Evolutionary conservation across 2,113 vertebrate species (phyloP).

Genomic region (Mesitornis unicolor): DNA sequence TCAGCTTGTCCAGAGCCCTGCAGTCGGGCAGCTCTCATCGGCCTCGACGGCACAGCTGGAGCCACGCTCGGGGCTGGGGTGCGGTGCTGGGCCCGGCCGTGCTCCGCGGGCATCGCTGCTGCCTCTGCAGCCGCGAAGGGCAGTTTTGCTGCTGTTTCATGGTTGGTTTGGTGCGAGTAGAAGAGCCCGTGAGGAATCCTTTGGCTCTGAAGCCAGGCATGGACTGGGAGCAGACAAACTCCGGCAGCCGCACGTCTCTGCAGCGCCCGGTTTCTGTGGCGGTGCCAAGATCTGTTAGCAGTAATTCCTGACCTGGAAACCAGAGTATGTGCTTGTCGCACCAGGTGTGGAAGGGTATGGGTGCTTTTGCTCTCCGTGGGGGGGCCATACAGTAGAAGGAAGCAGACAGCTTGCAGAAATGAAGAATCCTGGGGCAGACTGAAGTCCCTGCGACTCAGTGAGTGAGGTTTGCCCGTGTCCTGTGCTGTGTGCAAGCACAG

Average conservation of each 20-base stretch:
- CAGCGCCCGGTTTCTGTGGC: background rate
- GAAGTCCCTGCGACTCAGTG: background rate
- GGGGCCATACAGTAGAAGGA: background rate
- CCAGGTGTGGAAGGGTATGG: background rate
- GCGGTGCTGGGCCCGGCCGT: rapidly evolving
- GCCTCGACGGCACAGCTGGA: rapidly evolving
- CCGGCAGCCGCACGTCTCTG: background rate
- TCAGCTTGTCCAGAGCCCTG: background rate
- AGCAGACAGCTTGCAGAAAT: background rate
- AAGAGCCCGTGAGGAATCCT: background rate
- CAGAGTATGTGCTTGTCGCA: background rate
- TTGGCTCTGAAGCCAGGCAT: background rate
- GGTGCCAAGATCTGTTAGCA: background rate
- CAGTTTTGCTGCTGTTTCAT: background rate
- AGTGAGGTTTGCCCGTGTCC: background rate
- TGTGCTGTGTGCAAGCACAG: rapidly evolving
- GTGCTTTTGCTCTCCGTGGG: background rate
- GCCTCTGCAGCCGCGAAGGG: background rate
- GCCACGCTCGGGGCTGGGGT: rapidly evolving
- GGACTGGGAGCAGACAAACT: background rate
- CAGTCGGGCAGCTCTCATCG: background rate
- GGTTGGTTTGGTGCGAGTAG: background rate
- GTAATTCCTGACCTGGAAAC: background rate
- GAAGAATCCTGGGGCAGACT: background rate
- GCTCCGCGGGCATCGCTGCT: background rate